Conservation (phyloP, 2,113 vertebrate species). For the Chrysochloris asiatica region DNA sequence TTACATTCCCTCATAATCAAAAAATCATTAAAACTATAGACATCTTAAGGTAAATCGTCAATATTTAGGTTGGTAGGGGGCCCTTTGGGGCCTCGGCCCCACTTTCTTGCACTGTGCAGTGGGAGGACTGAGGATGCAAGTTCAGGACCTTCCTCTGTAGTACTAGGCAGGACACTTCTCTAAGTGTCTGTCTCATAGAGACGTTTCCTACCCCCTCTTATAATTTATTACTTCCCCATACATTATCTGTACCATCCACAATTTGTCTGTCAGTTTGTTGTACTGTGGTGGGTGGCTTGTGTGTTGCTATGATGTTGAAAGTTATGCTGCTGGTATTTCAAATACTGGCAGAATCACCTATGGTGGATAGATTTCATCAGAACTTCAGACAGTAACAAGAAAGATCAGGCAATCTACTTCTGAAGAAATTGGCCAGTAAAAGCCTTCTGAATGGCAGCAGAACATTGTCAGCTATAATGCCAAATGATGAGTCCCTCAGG, state of each 20-base stretch:
- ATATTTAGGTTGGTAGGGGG: neutral
- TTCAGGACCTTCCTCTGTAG: neutral
- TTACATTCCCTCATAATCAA: conserved; percentile 29
- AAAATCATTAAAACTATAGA: conserved; percentile 38
- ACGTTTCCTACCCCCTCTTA: neutral
- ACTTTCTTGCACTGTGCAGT: neutral
- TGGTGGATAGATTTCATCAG: neutral
- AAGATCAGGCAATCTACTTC: neutral
- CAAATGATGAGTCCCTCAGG: neutral
- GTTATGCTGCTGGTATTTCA: neutral
- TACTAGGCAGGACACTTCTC: neutral
- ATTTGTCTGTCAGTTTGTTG: neutral
- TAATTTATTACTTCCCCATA: conserved; percentile 6
- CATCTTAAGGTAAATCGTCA: conserved; percentile 43
- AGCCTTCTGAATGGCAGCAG: neutral
- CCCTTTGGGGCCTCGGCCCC: neutral
- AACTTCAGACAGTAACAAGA: neutral
- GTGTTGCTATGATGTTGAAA: neutral
- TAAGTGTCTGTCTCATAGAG: neutral
- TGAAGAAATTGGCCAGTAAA: neutral
- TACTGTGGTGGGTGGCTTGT: neutral
- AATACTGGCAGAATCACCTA: too few relatives aligned
- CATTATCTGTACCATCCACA: neutral
- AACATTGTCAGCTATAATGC: neutral
- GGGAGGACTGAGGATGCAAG: neutral